These are phyloP conservation scores for Artemia franciscana DNA, from an alignment of 1,140 invertebrate genomes.

Conservation along the genomic window DNA sequence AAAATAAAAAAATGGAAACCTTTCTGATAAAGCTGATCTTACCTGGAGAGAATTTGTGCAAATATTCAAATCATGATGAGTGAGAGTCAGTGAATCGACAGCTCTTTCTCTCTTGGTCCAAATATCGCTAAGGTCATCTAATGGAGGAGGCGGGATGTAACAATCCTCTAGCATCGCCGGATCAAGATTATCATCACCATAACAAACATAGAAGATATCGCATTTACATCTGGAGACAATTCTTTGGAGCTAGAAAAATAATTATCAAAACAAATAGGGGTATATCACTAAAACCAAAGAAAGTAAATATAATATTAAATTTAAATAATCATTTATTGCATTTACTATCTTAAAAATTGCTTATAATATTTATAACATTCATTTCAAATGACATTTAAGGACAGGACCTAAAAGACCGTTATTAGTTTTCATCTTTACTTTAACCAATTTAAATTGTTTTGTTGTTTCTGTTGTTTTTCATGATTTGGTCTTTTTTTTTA, in stretches of 20 bases:
- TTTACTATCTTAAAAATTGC: too few relatives aligned
- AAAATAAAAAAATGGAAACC: not conserved
- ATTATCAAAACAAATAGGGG: too few relatives aligned
- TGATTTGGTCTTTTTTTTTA: too few relatives aligned
- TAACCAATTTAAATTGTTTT: too few relatives aligned
- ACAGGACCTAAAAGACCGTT: too few relatives aligned
- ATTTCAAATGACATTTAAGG: too few relatives aligned
- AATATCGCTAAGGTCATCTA: conserved; percentile 29
- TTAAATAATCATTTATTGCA: too few relatives aligned
- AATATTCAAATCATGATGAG: conserved; percentile 93
- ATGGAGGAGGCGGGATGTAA: conserved; percentile 23
- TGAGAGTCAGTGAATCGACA: conserved; percentile 87
- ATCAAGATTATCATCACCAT: conserved; percentile 55
- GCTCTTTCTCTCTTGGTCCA: conserved; percentile 57
- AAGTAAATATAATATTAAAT: too few relatives aligned
- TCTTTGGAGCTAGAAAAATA: conserved; percentile 61
- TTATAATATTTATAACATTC: too few relatives aligned
- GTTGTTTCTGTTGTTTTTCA: too few relatives aligned
- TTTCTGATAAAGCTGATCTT: not conserved
- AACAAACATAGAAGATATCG: conserved; percentile 91
- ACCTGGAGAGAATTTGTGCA: conserved; percentile 83
- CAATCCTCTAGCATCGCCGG: conserved; percentile 20
- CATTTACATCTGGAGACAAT: conserved; percentile 91
- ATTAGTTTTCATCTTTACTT: too few relatives aligned
- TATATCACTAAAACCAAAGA: too few relatives aligned